A percentile compares a stretch with the other conserved stretches of the same genome.
Evolutionary conservation across 1,140 invertebrate species (phyloP).

Genomic region (Doryteuthis pealeii): DNA sequence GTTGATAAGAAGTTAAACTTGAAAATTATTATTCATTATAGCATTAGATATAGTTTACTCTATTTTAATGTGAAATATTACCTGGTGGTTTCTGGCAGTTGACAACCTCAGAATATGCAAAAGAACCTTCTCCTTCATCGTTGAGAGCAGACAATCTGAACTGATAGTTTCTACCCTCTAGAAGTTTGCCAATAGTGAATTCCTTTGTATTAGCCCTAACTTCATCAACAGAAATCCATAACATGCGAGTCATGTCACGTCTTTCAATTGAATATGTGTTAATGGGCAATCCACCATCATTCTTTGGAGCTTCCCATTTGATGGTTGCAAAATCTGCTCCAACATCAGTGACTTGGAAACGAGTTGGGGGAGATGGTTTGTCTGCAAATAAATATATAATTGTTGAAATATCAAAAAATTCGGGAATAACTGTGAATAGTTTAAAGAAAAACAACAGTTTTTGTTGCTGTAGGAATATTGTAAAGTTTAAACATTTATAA

Average conservation of each 20-base stretch:
- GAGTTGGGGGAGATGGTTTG: conserved; percentile 83
- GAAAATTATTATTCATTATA: too few species aligned
- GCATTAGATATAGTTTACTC: too few species aligned
- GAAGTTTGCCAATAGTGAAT: conserved; percentile 78
- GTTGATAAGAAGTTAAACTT: too few species aligned
- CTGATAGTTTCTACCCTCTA: conserved; percentile 83
- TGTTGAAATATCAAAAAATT: too few species aligned
- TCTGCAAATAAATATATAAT: conserved; percentile 69
- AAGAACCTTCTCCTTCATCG: conserved; percentile 78
- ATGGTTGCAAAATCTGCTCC: conserved; percentile 92
- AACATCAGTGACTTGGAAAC: conserved; percentile 89
- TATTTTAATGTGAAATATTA: too few species aligned
- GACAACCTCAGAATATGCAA: conserved; percentile 67
- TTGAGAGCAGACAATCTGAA: conserved; percentile 94
- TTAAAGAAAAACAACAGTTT: too few species aligned
- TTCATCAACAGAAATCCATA: conserved; percentile 44
- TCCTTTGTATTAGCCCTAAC: conserved; percentile 30
- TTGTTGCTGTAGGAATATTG: too few species aligned
- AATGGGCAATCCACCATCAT: conserved; percentile 94
- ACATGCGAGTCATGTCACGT: conserved; percentile 62
- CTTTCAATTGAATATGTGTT: conserved; percentile 92
- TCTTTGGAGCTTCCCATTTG: conserved; percentile 87
- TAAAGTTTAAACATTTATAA: too few species aligned
- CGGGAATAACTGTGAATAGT: too few species aligned
- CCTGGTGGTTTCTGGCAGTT: conserved; percentile 45